Percentiles rank a stretch among this genome's conserved stretches.
Evolutionary conservation across 2,888 invertebrate genomes (phyloP).

Genomic region (Coelopa pilipes): DNA sequence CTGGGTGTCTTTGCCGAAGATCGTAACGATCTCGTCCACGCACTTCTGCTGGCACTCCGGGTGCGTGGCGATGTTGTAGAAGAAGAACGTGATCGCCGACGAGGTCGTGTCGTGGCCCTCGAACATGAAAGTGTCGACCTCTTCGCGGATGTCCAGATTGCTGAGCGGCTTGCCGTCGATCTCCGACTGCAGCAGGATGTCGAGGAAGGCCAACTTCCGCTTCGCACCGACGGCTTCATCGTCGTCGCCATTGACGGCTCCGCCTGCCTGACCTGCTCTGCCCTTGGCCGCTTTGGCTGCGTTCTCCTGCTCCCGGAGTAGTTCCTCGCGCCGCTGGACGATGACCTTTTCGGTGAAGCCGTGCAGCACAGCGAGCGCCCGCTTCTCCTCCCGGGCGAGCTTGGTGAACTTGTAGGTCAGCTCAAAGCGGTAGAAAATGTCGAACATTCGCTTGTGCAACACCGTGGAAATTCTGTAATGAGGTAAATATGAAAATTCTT

Average conservation of each 20-base stretch:
- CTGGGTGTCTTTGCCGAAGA: slow-evolving; percentile 62
- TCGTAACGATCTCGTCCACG: slow-evolving; percentile 65
- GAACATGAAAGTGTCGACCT: slow-evolving; percentile 81
- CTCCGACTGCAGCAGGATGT: slow-evolving; percentile 73
- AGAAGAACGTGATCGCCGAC: slow-evolving; percentile 68
- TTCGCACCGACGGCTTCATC: slow-evolving; percentile 68
- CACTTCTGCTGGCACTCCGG: slow-evolving; percentile 68
- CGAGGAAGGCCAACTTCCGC: slow-evolving; percentile 76
- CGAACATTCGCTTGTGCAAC: slow-evolving; percentile 64
- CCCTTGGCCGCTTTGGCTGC: neutral
- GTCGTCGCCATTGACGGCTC: neutral
- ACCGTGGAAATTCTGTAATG: slow-evolving; percentile 60
- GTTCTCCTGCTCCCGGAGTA: slow-evolving; percentile 50
- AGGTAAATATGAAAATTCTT: neutral
- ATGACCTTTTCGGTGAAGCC: slow-evolving; percentile 71
- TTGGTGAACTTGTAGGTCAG: slow-evolving; percentile 68
- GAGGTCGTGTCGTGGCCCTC: slow-evolving; percentile 72
- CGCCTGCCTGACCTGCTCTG: slow-evolving; percentile 5
- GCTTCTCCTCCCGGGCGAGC: slow-evolving; percentile 70
- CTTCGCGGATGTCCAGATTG: slow-evolving; percentile 73
- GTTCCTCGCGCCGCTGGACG: slow-evolving; percentile 64
- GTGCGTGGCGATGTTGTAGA: slow-evolving; percentile 68
- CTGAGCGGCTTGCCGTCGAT: slow-evolving; percentile 71
- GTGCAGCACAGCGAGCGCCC: slow-evolving; percentile 68
- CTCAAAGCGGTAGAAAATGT: slow-evolving; percentile 61